Conservation (phyloP, 1,140 invertebrate species). For the Mya arenaria region DNA sequence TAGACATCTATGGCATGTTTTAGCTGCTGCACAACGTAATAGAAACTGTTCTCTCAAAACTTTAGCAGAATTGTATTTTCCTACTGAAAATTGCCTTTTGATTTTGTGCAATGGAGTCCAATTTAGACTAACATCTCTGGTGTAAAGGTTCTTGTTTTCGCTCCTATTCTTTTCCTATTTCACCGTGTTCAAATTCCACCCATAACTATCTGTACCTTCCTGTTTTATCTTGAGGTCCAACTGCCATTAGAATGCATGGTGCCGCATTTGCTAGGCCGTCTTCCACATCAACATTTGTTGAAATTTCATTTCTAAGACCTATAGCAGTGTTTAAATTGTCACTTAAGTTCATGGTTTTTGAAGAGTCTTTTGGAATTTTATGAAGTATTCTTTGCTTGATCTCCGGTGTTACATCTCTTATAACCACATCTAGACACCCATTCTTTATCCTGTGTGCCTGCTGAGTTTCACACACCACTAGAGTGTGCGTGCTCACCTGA, state of each 20-base stretch:
- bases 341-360: not conserved
- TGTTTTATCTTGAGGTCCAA: not conserved
- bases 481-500: not conserved
- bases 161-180: not conserved
- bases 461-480: not conserved
- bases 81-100: constrained; percentile 35
- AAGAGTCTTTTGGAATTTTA: not conserved
- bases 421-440: not conserved
- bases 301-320: not conserved
- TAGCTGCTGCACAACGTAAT: constrained; percentile 26
- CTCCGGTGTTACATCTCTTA: not conserved
- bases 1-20: constrained; percentile 49
- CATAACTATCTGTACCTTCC: not conserved
- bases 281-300: not conserved
- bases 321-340: too few relatives aligned
- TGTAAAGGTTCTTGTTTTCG: not conserved
- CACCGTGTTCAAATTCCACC: not conserved
- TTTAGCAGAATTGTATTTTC: constrained; percentile 15
- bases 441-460: not conserved
- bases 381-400: not conserved
- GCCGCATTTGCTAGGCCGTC: not conserved
- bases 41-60: constrained; percentile 43
- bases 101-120: constrained; percentile 26
- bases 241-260: not conserved
- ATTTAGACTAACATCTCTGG: not conserved